Percentiles rank a stretch among this genome's conserved stretches.
These are phyloP conservation scores for Myotis lucifugus DNA, from an alignment of 2,113 vertebrate genomes.

Conservation along the genomic window DNA sequence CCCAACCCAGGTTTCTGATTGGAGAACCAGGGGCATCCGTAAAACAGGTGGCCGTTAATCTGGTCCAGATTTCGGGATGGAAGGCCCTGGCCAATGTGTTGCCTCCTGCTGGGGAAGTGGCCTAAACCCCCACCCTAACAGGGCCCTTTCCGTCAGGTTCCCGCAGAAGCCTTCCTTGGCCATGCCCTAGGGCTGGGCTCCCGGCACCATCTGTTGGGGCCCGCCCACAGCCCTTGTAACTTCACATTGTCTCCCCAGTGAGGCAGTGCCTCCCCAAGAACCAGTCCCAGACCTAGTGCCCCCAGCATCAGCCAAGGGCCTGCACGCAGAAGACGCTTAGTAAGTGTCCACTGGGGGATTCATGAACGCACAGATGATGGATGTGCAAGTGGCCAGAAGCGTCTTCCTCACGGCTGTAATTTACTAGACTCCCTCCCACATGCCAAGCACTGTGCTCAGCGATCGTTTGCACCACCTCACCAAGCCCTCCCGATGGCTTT, in stretches of 20 bases:
- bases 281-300: neutral
- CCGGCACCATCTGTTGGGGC: neutral
- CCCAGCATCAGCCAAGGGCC: neutral
- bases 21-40: neutral
- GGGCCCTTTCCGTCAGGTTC: neutral
- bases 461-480: neutral
- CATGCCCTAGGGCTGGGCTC: neutral
- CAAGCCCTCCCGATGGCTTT: neutral
- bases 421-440: neutral
- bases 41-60: too few relatives aligned
- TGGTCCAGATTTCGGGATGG: neutral
- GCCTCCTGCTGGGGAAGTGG: neutral
- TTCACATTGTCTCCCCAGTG: neutral
- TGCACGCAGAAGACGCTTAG: neutral
- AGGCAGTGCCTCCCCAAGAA: neutral
- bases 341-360: accelerated
- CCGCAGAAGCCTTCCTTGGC: neutral
- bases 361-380: accelerated
- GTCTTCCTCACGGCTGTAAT: neutral
- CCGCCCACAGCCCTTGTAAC: neutral
- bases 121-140: neutral
- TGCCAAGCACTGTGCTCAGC: neutral
- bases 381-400: neutral
- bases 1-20: neutral
- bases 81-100: neutral